phyloP scores from a whole-genome alignment of 2,888 invertebrate species.

The Archaeoteleia sp. region DNA sequence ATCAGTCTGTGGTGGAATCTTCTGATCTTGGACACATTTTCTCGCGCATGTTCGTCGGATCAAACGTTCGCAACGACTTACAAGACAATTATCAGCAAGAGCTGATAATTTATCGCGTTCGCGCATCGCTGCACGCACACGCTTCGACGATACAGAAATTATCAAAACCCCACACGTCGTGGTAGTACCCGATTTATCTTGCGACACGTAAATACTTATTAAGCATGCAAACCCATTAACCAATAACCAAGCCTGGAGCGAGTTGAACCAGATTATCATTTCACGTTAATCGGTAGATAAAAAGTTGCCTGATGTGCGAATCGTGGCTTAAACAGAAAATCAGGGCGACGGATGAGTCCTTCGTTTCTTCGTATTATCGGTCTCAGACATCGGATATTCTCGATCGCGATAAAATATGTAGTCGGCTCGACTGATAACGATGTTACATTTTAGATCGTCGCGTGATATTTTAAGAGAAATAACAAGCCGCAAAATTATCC shows the following conservation, averaged over 20 bases:
- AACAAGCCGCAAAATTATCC: slow-evolving; percentile 18
- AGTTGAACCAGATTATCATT: slow-evolving; percentile 54
- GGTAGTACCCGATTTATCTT: slow-evolving; percentile 66
- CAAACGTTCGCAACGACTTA: slow-evolving; percentile 46
- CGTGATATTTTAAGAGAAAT: slow-evolving; percentile 17
- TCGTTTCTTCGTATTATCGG: slow-evolving; percentile 38
- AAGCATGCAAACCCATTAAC: slow-evolving; percentile 63
- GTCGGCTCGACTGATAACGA: slow-evolving; percentile 39
- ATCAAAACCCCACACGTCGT: slow-evolving; percentile 68
- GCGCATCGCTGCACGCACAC: slow-evolving; percentile 59
- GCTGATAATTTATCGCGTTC: slow-evolving; percentile 54
- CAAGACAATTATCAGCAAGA: slow-evolving; percentile 53
- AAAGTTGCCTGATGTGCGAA: slow-evolving; percentile 54
- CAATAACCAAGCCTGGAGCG: slow-evolving; percentile 52
- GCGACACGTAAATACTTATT: slow-evolving; percentile 70
- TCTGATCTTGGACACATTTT: slow-evolving; percentile 49
- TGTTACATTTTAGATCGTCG: slow-evolving; percentile 30
- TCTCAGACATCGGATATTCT: slow-evolving; percentile 37
- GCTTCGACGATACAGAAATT: slow-evolving; percentile 54
- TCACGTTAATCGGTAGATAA: slow-evolving; percentile 47
- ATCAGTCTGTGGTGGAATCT: too few species aligned
- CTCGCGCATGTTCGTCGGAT: slow-evolving; percentile 41
- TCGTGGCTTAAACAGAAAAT: slow-evolving; percentile 23
- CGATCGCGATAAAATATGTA: slow-evolving; percentile 35
- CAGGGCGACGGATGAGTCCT: slow-evolving; percentile 7